phyloP scores from a whole-genome alignment of 2,797 vertebrate species.

The Myotis daubentonii region DNA sequence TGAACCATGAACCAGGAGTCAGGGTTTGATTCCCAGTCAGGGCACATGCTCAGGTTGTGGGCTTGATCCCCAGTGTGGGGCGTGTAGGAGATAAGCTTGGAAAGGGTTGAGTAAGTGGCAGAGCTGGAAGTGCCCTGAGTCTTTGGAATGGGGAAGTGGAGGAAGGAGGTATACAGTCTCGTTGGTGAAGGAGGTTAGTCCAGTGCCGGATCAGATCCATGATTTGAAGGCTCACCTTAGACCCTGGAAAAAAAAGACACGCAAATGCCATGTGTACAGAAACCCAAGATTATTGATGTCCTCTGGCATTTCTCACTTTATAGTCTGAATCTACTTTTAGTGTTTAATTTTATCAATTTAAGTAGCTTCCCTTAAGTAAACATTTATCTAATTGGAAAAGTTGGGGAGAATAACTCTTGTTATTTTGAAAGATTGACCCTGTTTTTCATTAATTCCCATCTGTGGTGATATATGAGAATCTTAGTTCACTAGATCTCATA shows the following conservation, averaged over 20 bases:
- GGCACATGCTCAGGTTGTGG: no score
- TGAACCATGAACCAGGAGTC: no score
- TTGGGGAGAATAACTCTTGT: not conserved
- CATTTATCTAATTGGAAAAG: not conserved
- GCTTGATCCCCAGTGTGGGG: no score
- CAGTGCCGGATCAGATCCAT: accelerated
- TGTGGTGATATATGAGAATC: not conserved
- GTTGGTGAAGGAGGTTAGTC: not conserved
- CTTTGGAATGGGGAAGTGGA: not conserved
- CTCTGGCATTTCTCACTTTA: not conserved
- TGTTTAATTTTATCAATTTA: not conserved
- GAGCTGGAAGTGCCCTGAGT: not conserved
- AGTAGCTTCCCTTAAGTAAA: not conserved
- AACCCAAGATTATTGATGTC: not conserved
- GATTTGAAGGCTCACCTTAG: not conserved
- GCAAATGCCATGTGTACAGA: not conserved
- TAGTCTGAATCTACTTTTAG: not conserved
- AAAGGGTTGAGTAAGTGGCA: not conserved
- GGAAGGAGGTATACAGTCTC: not conserved
- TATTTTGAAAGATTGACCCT: not conserved
- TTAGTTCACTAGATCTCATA: not conserved
- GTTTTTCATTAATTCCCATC: not conserved
- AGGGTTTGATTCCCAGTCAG: no score
- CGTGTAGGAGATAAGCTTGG: not conserved
- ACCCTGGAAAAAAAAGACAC: not conserved